Evolutionary conservation across 2,888 invertebrate genomes (phyloP).

Genomic region (Oligia fasciuncula): DNA sequence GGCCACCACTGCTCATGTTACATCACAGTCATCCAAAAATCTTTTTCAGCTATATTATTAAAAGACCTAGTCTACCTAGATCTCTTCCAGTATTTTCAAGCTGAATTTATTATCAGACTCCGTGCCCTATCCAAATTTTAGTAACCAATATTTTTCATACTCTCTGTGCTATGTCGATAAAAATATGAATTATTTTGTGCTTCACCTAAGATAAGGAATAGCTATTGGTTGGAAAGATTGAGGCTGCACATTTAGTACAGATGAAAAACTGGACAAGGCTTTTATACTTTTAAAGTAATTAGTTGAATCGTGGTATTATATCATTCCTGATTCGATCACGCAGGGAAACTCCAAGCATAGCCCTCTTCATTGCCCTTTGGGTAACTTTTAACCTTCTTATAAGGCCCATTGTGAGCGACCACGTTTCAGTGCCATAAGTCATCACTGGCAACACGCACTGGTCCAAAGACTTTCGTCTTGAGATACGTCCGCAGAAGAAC

Average conservation of each 20-base stretch:
- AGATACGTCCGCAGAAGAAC: too few relatives aligned
- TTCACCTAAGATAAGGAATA: conserved; percentile 49
- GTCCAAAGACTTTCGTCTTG: too few relatives aligned
- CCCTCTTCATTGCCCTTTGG: too few relatives aligned
- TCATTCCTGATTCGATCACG: too few relatives aligned
- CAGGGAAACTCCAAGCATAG: too few relatives aligned
- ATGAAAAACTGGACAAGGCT: not conserved
- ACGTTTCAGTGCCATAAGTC: too few relatives aligned
- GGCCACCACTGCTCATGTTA: too few relatives aligned
- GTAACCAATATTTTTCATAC: conserved; percentile 35
- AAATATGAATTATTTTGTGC: conserved; percentile 51
- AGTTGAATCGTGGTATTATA: too few relatives aligned
- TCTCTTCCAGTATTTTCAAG: conserved; percentile 27
- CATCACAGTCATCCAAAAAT: not conserved
- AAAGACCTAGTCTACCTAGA: not conserved
- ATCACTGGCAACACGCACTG: too few relatives aligned
- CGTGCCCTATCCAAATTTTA: conserved; percentile 61
- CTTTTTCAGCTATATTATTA: not conserved
- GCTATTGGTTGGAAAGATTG: conserved; percentile 25
- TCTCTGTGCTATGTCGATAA: conserved; percentile 46
- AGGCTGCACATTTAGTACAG: not conserved
- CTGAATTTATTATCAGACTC: conserved; percentile 53
- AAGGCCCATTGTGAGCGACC: too few relatives aligned
- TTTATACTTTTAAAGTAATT: too few relatives aligned
- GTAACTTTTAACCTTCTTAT: too few relatives aligned